Evolutionary conservation across 2,113 vertebrate species (phyloP).

Genomic region (Pimephales promelas): DNA sequence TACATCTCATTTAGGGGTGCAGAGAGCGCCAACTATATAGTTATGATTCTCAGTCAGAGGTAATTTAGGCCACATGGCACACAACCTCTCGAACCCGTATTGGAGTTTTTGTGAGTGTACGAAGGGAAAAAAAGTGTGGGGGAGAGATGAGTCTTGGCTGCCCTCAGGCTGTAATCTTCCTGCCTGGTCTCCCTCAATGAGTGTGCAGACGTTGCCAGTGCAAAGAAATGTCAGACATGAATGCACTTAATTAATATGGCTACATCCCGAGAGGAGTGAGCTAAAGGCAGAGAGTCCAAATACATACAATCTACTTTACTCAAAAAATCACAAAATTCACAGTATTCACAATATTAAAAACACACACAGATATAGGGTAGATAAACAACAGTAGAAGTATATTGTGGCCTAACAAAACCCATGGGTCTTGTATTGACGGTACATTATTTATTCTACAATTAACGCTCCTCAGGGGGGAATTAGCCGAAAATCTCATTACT

Average conservation of each 20-base stretch:
- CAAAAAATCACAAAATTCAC: background rate
- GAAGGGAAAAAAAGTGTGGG: constrained; percentile 28
- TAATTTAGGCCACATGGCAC: constrained; percentile 1
- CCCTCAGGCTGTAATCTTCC: constrained; percentile 45
- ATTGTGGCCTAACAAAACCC: constrained; percentile 10
- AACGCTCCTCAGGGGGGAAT: constrained; percentile 44
- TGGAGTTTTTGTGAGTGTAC: constrained; percentile 19
- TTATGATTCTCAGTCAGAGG: background rate
- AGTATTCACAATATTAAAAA: background rate
- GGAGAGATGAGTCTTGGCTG: constrained; percentile 26
- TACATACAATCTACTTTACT: constrained; percentile 6
- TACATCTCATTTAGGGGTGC: constrained; percentile 33
- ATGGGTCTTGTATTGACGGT: constrained; percentile 25
- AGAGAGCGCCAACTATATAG: background rate
- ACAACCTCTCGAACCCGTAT: background rate
- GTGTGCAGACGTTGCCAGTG: constrained; percentile 46
- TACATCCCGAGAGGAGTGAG: constrained; percentile 6
- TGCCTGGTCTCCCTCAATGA: constrained; percentile 42
- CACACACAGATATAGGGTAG: background rate
- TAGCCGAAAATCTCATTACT: constrained; percentile 48
- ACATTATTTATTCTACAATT: constrained; percentile 42
- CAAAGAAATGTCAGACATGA: constrained; percentile 50
- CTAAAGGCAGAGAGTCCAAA: constrained; percentile 35
- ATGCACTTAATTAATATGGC: constrained; percentile 51
- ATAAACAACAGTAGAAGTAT: background rate